A percentile compares a stretch with the other conserved stretches of the same genome.
Evolutionary conservation across 2,113 vertebrate genomes (phyloP).

Genomic region (Aptenodytes patagonicus): DNA sequence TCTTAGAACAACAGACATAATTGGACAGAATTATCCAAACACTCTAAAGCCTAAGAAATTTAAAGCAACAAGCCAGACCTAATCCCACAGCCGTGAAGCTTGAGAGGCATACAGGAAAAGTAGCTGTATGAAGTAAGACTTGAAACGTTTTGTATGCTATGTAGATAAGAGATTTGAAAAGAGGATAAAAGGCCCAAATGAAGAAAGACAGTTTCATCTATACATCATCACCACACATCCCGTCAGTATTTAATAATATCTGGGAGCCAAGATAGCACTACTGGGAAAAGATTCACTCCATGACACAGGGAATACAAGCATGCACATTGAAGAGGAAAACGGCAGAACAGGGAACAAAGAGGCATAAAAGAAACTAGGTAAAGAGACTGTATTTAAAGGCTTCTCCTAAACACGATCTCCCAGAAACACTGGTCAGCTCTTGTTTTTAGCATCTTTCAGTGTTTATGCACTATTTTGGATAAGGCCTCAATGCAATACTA

Average conservation of each 20-base stretch:
- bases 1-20: neutral
- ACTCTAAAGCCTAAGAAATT: neutral
- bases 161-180: neutral
- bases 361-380: neutral
- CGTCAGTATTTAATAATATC: neutral
- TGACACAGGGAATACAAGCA: neutral
- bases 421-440: neutral
- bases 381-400: neutral
- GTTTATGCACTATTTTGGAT: neutral
- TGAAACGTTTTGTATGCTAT: neutral
- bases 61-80: neutral
- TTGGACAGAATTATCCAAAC: neutral
- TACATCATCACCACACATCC: neutral
- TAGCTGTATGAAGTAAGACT: neutral
- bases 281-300: neutral
- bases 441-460: neutral
- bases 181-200: neutral
- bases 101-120: neutral
- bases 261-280: neutral
- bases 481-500: neutral
- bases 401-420: neutral
- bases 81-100: neutral
- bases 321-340: fast-evolving
- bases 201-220: neutral
- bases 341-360: neutral